These are phyloP conservation scores for Oncorhynchus nerka DNA, from an alignment of 2,113 vertebrate species.

Conservation along the genomic window DNA sequence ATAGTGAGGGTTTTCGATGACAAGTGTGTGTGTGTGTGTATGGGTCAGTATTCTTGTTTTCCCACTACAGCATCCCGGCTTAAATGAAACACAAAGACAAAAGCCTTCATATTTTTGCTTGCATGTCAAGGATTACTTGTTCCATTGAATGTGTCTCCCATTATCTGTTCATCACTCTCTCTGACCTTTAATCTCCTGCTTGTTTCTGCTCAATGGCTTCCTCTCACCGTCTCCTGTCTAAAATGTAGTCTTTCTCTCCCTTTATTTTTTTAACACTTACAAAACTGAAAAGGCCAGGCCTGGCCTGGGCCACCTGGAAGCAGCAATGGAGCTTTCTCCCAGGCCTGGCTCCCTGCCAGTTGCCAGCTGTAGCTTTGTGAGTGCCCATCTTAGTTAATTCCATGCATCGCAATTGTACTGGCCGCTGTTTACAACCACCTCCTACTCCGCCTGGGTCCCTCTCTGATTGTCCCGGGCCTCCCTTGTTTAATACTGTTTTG, in stretches of 20 bases:
- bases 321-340: conserved; percentile 76
- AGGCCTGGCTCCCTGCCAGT: conserved; percentile 80
- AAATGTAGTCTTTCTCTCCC: conserved; percentile 75
- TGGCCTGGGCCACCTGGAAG: conserved; percentile 86
- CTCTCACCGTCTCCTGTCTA: conserved; percentile 76
- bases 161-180: conserved; percentile 87
- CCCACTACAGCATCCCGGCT: conserved; percentile 70
- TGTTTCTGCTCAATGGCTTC: conserved; percentile 81
- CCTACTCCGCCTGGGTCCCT: conserved; percentile 76
- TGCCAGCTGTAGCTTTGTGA: conserved; percentile 91
- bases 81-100: conserved; percentile 86
- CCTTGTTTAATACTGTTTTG: conserved; percentile 91
- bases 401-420: conserved; percentile 79
- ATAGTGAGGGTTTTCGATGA: too few species aligned
- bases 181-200: conserved; percentile 89
- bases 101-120: conserved; percentile 85
- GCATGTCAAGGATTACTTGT: conserved; percentile 85
- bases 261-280: conserved; percentile 84
- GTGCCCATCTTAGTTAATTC: conserved; percentile 81
- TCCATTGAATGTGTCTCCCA: conserved; percentile 80
- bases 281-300: conserved; percentile 85
- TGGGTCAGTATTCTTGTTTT: conserved; percentile 63
- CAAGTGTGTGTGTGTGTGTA: not conserved
- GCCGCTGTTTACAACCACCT: conserved; percentile 82
- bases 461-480: conserved; percentile 81